Evolutionary conservation across 2,888 invertebrate genomes (phyloP), one percentile per base, ranked within the genome.

Genomic region (Cheilosia variabilis): DNA sequence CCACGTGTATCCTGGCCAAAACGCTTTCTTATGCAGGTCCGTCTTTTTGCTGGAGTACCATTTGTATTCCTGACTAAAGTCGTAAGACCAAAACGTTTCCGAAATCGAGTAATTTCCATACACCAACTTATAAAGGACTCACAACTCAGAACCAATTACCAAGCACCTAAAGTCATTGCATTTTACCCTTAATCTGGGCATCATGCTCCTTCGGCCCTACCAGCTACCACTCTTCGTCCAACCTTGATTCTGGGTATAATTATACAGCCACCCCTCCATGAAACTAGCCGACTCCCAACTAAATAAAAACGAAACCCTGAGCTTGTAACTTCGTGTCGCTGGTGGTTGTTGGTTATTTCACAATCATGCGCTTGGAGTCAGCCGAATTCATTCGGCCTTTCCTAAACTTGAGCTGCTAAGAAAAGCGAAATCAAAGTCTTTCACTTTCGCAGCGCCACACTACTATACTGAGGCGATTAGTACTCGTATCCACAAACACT

Each of bases 351-450:
- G 37, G 50, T 63, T 65, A 37, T 57, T 78, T 81, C 19, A 31
- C 72, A 77, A 81, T 81, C 86, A 86, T 86, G 86, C 86, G 86
- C 86, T 77, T 58, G 37, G 55, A 58, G 43, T 55, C 63, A 57
- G 50, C 62, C 72, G 58, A 77, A 68, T 34, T 72, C 6, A 27
- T 66, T 76, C 55, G 65, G 53, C 66, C 24, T 58, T 24, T 66
- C 55, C 41, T 50, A 37, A 66, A 66, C 62, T 60, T 41, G 9
- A 57, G 71, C 19, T 45, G 47, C n/a, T 37, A 80, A 71, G 71
- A 76, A 79, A 81, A 81, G 77, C 76, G 81, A 86, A 86, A 86
- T 77, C 52, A 77, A 65, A 68, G 55, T 80, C 71, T 81, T 86
- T 86, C 76, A 86, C 86, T 86, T 86, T 86, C 81, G 58, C 41